Evolutionary conservation across 2,113 vertebrate genomes (phyloP).

Genomic region (Scomber japonicus): DNA sequence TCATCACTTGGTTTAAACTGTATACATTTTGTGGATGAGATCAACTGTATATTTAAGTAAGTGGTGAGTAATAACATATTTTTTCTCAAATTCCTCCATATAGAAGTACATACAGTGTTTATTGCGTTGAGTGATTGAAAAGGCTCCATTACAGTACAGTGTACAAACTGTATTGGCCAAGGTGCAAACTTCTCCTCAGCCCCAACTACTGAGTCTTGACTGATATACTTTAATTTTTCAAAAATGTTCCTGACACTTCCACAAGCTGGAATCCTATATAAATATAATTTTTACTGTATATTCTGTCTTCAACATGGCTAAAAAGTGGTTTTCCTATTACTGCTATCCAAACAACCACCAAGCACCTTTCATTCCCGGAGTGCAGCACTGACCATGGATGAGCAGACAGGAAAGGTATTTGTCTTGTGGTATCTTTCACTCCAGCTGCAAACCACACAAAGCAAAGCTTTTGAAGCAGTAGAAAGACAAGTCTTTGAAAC

Average conservation of each 20-base stretch:
- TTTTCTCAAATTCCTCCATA: neutral
- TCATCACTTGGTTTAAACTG: neutral
- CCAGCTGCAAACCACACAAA: constrained; percentile 51
- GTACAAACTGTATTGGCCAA: neutral
- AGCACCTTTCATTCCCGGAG: constrained; percentile 37
- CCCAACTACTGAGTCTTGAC: neutral
- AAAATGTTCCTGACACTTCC: neutral
- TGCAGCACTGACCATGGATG: constrained; percentile 27
- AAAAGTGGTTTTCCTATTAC: constrained; percentile 1
- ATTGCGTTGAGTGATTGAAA: neutral
- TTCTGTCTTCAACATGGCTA: neutral
- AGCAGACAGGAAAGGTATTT: constrained; percentile 56
- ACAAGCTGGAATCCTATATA: neutral
- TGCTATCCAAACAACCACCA: neutral
- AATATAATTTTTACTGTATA: neutral
- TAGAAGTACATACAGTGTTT: neutral
- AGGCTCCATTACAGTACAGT: neutral
- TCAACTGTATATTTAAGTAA: neutral
- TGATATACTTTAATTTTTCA: neutral
- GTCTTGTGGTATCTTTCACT: constrained; percentile 46
- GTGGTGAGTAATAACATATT: neutral
- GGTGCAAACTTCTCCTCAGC: too few species aligned
- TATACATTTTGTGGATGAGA: neutral
- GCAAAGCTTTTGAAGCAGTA: constrained; percentile 34
- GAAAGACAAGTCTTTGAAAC: constrained; percentile 30